Evolutionary conservation across 2,797 vertebrate genomes (phyloP).

Genomic region (Perdix hodgsoniae): DNA sequence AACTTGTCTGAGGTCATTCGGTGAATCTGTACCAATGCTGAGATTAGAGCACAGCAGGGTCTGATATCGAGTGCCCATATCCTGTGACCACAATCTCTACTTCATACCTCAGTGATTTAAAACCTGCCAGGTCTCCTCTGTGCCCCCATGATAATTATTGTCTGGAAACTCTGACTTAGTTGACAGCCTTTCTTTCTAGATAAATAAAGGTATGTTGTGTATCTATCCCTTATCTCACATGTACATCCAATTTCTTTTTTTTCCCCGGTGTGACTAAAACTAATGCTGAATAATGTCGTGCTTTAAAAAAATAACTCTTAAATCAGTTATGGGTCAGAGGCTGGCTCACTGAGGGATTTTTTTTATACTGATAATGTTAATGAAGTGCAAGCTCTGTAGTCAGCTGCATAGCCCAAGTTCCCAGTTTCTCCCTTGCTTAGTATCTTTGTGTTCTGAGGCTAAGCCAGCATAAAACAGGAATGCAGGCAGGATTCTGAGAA

Average conservation of each 20-base stretch:
- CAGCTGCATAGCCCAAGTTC: background rate
- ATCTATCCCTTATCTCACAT: background rate
- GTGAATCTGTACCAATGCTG: background rate
- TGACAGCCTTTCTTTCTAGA: background rate
- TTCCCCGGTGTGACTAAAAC: background rate
- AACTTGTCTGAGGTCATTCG: conserved; percentile 7
- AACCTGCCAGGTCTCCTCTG: background rate
- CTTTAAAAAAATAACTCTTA: background rate
- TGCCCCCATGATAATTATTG: background rate
- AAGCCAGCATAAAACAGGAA: background rate
- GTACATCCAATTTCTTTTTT: background rate
- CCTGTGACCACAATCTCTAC: background rate
- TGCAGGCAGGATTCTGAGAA: background rate
- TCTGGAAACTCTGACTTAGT: conserved; percentile 42
- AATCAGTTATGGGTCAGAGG: background rate
- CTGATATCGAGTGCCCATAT: background rate
- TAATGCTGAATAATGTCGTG: background rate
- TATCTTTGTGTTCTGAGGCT: background rate
- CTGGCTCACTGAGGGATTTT: background rate
- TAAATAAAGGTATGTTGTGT: background rate
- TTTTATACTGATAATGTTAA: background rate
- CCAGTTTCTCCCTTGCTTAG: conserved; percentile 4
- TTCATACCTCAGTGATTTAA: conserved; percentile 41
- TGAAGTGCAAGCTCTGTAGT: background rate
- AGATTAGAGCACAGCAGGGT: conserved; percentile 6